phyloP scores from a whole-genome alignment of 2,113 vertebrate genomes.

The Ascaphus truei region DNA sequence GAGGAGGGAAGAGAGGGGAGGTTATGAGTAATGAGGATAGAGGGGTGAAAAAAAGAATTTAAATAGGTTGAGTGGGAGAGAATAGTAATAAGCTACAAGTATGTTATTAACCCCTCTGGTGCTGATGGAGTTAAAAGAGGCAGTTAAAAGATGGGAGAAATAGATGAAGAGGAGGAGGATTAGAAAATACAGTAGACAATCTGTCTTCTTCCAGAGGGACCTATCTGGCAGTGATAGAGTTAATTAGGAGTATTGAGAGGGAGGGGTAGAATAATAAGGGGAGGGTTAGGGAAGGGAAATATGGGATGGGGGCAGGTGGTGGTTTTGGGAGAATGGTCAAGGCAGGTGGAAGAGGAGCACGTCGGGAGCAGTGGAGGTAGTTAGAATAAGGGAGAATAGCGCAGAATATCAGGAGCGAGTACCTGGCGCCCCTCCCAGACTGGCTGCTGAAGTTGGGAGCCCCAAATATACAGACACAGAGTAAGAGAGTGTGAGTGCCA shows the following conservation, averaged over 20 bases:
- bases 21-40: not conserved
- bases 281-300: conserved; percentile 36
- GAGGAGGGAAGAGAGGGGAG: conserved; percentile 19
- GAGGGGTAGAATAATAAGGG: not conserved
- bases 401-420: conserved; percentile 27
- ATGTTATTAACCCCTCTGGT: not conserved
- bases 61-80: not conserved
- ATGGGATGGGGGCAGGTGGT: no score
- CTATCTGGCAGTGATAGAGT: not conserved
- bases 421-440: conserved; percentile 27
- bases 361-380: not conserved
- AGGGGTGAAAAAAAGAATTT: not conserved
- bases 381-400: not conserved
- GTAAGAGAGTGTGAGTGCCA: not conserved
- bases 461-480: not conserved
- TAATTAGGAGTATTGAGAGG: no score
- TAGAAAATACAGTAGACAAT: not conserved
- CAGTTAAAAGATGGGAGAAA: not conserved
- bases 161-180: not conserved
- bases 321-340: not conserved
- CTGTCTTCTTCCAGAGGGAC: not conserved
- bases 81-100: not conserved
- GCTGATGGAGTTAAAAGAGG: no score
- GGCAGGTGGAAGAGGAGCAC: not conserved
- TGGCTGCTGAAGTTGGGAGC: conserved; percentile 4